Base-by-base conservation (phyloP, 2,888 invertebrate species). In the Hartigia nigra region DNA sequence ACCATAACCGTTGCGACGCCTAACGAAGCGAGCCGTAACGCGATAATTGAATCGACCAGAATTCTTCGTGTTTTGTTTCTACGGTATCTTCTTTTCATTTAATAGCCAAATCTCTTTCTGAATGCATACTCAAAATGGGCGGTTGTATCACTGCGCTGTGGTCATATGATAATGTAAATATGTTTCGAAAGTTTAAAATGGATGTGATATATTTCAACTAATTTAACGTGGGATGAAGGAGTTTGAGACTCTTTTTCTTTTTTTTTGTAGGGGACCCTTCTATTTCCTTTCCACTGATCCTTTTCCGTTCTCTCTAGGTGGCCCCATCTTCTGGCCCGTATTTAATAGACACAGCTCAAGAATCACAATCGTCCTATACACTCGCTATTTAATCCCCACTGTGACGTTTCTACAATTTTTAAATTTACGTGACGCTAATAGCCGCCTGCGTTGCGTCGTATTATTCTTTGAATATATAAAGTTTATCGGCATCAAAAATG, bases 391-490 rank as follows among this genome's bases (percentile, higher is more conserved):
- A 23, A 55, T 55, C 55, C 55, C 55, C 55, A 55, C 55, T 23
- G 23, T 55, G 72, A 72, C 70, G 75, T 76, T 76, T 70, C 76
- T 35, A 12, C 76, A 70, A 39, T 70, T 37, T 75, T 70, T 35
- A 76, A 72, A 72, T 78, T 78, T 78, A 78, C 75, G 78, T 78
- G 78, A 78, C 78, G 76, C 76, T 55, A 78, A 78, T 75, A 72
- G 75, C 69, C 69, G 55, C 69, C 14, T 9, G 31, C n/a, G 32
- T 32, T 23, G 69, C 32, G 14, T 75, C 36, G 35, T 69, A 75
- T 35, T 77, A 77, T 78, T 78, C 32, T 78, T 75, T 78, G 78
- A 78, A 78, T 78, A 78, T 76, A 70, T 72, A 78, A 76, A 78
- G 39, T 37, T 78, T 78, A 78, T 37, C 34, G 76, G 37, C 76